Evolutionary conservation across 64 coral and sea anemone genomes (phyloP), one percentile per base, ranked within the genome.

Genomic region (Montipora efflorescens): DNA sequence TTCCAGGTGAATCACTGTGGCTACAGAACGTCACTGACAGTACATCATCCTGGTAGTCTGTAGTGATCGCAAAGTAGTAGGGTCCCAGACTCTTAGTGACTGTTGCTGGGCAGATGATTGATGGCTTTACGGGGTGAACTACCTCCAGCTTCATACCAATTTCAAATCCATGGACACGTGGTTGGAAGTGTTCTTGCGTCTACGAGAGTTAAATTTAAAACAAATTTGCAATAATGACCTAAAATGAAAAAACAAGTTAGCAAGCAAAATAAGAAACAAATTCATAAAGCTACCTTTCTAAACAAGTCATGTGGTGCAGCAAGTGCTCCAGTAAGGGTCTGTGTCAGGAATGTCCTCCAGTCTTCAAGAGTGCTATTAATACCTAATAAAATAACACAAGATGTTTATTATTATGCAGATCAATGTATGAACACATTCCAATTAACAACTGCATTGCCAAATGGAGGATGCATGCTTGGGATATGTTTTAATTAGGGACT

Each of bases 81-180:
- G 97, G 97, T 3, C 97, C 97, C 28, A 98, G 89, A 49, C 97
- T 98, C 78, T 98, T 98, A 4, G 89, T 96, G 8, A 98, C 97
- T 43, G 97, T 98, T 18, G 97, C 94, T 13, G 94, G 91, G 77
- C 97, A 98, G 70, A 98, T 91, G 19, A 90, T 85, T 15, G 83
- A 94, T 75, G 97, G 97, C 66, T 91, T 87, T 9, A 89, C 19
- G 18, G 91, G 94, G 67, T 98, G 97, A 79, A 98, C 93, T 19
- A 76, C 94, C 68, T 98, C 97, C 15, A 98, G 74, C 52, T 98
- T 98, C 97, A 98, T 98, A 16, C 97, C 94, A 76, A 94, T 89
- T 96, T 98, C 97, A 98, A 98, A 98, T 48, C 94, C 94, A 96
- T 98, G 97, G 57, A 98, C 97, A 71, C 92, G 84, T 84, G 94